Conservation (phyloP, 2,113 vertebrate species). For the Catharus fuscescens region DNA sequence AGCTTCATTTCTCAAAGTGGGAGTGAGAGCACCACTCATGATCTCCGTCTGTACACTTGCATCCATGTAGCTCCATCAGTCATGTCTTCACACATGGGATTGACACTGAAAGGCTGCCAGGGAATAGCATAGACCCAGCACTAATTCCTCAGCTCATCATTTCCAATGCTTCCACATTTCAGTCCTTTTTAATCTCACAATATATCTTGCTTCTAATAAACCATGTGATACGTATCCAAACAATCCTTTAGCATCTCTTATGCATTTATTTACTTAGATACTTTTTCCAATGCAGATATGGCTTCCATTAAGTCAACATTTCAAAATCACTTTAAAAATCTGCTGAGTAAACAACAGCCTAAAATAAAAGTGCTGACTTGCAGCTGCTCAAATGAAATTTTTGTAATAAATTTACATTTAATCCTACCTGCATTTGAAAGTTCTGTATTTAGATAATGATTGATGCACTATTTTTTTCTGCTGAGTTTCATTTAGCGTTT, state of each 20-base stretch:
- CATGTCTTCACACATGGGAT: background rate
- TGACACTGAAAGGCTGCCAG: background rate
- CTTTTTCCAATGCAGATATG: background rate
- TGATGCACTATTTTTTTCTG: background rate
- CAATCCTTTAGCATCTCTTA: background rate
- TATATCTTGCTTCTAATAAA: background rate
- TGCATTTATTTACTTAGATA: background rate
- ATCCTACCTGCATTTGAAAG: background rate
- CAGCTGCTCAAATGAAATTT: background rate
- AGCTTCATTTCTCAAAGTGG: background rate
- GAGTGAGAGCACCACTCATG: background rate
- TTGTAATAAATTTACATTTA: conserved; percentile 3
- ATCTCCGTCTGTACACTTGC: background rate
- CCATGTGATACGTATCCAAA: background rate
- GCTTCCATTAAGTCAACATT: background rate
- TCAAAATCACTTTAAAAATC: conserved; percentile 16
- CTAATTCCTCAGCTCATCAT: background rate
- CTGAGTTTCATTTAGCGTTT: conserved; percentile 17
- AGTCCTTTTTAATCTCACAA: background rate
- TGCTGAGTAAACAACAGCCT: conserved; percentile 1
- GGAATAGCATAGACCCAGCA: background rate
- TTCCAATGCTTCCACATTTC: background rate
- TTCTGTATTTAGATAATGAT: background rate
- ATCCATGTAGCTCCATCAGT: background rate
- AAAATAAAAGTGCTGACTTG: background rate